Evolutionary conservation across 2,113 vertebrate genomes (phyloP).

Genomic region (Seriola aureovittata): DNA sequence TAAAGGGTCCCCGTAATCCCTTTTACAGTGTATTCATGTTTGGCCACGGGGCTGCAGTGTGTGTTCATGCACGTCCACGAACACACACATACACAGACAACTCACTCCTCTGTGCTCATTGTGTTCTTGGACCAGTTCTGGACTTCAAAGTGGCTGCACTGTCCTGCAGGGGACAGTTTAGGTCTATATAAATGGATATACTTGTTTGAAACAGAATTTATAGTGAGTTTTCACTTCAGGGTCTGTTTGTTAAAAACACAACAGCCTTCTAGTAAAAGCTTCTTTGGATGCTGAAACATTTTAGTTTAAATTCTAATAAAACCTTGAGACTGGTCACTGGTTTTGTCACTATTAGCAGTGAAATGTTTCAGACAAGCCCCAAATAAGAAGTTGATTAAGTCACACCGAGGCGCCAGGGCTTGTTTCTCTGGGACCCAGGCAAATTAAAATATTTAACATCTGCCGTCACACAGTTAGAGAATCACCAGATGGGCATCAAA

Average conservation of each 20-base stretch:
- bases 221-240: background rate
- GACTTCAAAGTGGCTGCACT: too few species aligned
- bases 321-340: background rate
- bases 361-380: slow-evolving; percentile 32
- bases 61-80: background rate
- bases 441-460: slow-evolving; percentile 46
- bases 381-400: slow-evolving; percentile 52
- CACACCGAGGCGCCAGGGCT: slow-evolving; percentile 14
- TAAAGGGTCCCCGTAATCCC: slow-evolving; percentile 28
- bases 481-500: slow-evolving; percentile 9
- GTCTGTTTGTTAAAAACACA: background rate
- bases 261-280: background rate
- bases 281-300: background rate
- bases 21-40: slow-evolving; percentile 33
- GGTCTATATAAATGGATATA: background rate
- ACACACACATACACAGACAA: slow-evolving; percentile 7
- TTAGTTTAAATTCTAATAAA: background rate
- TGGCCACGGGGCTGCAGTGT: slow-evolving; percentile 17
- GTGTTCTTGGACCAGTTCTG: slow-evolving; percentile 16
- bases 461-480: slow-evolving; percentile 24
- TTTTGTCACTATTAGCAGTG: background rate
- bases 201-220: background rate
- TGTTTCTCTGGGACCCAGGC: slow-evolving; percentile 30
- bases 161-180: background rate
- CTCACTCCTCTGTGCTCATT: slow-evolving; percentile 8